These are phyloP conservation scores for Psilopsiagon aymara DNA, from an alignment of 2,113 vertebrate species.

Conservation along the genomic window DNA sequence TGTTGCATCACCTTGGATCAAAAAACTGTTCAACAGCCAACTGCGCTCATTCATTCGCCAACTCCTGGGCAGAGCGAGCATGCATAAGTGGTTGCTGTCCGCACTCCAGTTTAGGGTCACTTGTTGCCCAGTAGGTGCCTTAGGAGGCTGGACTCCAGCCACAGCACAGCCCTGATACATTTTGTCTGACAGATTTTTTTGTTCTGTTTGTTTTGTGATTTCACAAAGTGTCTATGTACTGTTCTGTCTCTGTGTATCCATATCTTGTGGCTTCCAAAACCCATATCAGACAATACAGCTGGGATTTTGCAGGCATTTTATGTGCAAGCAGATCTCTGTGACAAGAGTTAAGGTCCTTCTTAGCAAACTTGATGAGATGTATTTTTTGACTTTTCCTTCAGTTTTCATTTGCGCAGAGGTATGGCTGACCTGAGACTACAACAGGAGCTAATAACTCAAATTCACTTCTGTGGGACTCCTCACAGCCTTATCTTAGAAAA, in stretches of 20 bases:
- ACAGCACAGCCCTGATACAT: no score
- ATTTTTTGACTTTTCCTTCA: not conserved
- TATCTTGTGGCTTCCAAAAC: not conserved
- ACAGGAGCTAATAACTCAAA: not conserved
- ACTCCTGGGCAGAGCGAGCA: not conserved
- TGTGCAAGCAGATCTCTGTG: not conserved
- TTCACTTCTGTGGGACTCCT: not conserved
- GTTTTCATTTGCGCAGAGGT: not conserved
- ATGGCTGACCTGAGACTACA: not conserved
- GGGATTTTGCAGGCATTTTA: not conserved
- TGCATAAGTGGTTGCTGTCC: fast-evolving
- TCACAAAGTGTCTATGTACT: not conserved
- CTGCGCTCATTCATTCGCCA: fast-evolving
- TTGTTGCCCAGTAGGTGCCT: not conserved
- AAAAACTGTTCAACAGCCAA: not conserved
- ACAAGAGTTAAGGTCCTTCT: not conserved
- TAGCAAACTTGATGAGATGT: not conserved
- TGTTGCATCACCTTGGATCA: not conserved
- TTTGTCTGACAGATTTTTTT: not conserved
- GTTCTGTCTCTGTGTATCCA: not conserved
- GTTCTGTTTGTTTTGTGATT: not conserved
- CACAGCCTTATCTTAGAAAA: not conserved
- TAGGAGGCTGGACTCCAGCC: no score
- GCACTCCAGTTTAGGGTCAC: not conserved
- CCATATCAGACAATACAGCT: no score